Evolutionary conservation across 2,888 invertebrate species (phyloP).

Genomic region (Chymomyza caudatula): DNA sequence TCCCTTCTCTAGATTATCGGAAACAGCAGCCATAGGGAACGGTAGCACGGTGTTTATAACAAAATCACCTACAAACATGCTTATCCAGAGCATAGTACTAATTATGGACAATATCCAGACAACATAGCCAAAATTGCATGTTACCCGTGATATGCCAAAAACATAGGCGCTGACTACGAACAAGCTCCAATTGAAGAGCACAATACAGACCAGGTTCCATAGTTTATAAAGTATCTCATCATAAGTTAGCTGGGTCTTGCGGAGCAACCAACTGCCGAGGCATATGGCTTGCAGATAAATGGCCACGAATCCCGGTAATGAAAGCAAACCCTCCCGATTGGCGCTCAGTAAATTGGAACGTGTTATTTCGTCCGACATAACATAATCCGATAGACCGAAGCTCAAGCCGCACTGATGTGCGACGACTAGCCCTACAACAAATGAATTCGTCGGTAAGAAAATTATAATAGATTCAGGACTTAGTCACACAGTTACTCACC

Average conservation of each 20-base stretch:
- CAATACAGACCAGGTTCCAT: conserved; percentile 49
- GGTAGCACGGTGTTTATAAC: conserved; percentile 40
- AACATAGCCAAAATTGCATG: conserved; percentile 91
- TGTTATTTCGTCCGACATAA: conserved; percentile 81
- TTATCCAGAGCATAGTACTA: conserved; percentile 82
- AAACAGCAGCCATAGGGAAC: neutral
- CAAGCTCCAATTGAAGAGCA: conserved; percentile 77
- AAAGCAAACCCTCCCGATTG: conserved; percentile 95
- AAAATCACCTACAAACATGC: conserved; percentile 80
- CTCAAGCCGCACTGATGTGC: conserved; percentile 84
- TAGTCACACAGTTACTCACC: conserved; percentile 41
- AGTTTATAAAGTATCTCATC: conserved; percentile 63
- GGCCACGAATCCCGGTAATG: conserved; percentile 90
- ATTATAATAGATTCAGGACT: neutral
- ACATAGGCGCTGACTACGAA: conserved; percentile 79
- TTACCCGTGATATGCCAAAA: conserved; percentile 85
- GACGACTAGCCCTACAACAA: conserved; percentile 78
- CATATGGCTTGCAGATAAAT: conserved; percentile 88
- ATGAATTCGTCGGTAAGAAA: neutral
- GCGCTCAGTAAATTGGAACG: conserved; percentile 84
- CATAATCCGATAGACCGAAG: conserved; percentile 83
- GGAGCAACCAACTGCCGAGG: conserved; percentile 80
- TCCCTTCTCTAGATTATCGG: conserved; percentile 68
- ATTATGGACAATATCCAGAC: conserved; percentile 86
- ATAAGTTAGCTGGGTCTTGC: conserved; percentile 57